Percentiles rank a stretch among this genome's conserved stretches.
phyloP scores from a whole-genome alignment of 2,113 vertebrate genomes.

The Otolemur garnettii region DNA sequence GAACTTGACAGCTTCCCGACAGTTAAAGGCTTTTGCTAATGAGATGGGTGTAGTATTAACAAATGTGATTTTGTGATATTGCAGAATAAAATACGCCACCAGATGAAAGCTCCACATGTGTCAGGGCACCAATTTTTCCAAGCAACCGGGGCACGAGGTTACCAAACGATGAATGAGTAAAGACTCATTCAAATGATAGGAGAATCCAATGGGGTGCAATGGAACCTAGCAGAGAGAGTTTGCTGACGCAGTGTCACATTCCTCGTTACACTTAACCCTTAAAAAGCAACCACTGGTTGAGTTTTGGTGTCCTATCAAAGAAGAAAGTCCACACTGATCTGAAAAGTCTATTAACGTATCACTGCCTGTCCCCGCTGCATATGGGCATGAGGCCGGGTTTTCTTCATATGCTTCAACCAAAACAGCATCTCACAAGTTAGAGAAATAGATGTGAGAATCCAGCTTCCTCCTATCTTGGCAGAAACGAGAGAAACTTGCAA shows the following conservation, averaged over 20 bases:
- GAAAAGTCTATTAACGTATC: background rate
- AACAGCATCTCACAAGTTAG: background rate
- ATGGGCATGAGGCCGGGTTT: background rate
- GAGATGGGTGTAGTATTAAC: background rate
- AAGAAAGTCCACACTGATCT: background rate
- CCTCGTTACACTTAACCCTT: background rate
- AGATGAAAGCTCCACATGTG: background rate
- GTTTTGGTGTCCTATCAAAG: background rate
- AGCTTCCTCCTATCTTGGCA: constrained; percentile 6
- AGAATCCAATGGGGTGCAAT: background rate
- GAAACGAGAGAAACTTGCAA: constrained; percentile 23
- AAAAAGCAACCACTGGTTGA: background rate
- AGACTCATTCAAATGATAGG: background rate
- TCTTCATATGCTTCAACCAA: background rate
- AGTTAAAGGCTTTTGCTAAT: background rate
- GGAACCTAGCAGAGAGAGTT: background rate
- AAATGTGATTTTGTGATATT: background rate
- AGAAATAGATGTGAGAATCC: background rate
- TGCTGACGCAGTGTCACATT: background rate
- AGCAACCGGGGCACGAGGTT: background rate
- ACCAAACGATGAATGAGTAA: background rate
- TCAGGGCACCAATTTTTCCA: background rate
- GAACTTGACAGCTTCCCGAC: constrained; percentile 18
- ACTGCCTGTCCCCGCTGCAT: background rate
- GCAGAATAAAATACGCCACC: background rate